Evolutionary conservation across 2,888 invertebrate genomes (phyloP).

Genomic region (Parnassius glacialis): DNA sequence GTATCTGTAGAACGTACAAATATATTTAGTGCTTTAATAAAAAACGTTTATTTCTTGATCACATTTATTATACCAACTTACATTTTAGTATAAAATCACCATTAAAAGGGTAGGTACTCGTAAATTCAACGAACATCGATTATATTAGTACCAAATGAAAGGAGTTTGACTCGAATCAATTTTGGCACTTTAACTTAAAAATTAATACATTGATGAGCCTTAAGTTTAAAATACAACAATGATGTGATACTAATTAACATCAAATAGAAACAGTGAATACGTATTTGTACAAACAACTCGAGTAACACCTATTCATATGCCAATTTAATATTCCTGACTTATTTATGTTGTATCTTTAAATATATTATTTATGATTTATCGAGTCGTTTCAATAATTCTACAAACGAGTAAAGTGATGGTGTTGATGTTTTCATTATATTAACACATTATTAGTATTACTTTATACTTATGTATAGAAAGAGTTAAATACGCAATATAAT

Average conservation of each 20-base stretch:
- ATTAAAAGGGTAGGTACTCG: constrained; percentile 27
- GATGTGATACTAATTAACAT: too few species aligned
- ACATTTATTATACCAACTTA: constrained; percentile 35
- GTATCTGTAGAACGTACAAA: too few species aligned
- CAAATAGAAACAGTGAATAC: too few species aligned
- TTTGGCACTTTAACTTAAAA: constrained; percentile 50
- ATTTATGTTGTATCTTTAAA: too few species aligned
- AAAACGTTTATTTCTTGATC: constrained; percentile 22
- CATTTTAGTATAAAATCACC: constrained; percentile 29
- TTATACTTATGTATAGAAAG: background rate
- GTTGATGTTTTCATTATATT: background rate
- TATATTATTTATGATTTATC: too few species aligned
- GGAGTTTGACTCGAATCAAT: constrained; percentile 58
- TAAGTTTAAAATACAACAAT: too few species aligned
- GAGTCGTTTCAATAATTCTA: too few species aligned
- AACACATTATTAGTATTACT: background rate
- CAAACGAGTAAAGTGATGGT: too few species aligned
- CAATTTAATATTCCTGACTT: too few species aligned
- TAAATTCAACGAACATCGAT: constrained; percentile 34
- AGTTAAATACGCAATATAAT: background rate
- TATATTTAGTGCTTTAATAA: constrained; percentile 1
- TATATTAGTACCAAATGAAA: constrained; percentile 35
- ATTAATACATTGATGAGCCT: background rate
- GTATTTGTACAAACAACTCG: too few species aligned
- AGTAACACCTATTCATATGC: too few species aligned